phyloP scores from a whole-genome alignment of 2,888 invertebrate species.

The Chesias legatella region DNA sequence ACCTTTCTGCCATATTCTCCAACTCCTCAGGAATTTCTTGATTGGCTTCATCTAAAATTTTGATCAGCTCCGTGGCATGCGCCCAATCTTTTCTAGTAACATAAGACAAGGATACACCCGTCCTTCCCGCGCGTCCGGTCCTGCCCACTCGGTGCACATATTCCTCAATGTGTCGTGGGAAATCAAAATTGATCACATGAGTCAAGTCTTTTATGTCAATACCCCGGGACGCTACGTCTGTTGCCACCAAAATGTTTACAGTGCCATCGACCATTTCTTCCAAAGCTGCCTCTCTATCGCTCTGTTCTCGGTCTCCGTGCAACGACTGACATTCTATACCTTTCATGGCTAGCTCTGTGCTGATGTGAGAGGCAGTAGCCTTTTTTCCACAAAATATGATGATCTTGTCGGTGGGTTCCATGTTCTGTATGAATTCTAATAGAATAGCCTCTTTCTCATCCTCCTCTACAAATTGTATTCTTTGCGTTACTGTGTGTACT shows the following conservation, averaged over 20 bases:
- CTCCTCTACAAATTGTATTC: slow-evolving; percentile 86
- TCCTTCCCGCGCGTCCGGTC: slow-evolving; percentile 94
- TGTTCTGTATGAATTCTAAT: slow-evolving; percentile 84
- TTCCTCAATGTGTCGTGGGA: slow-evolving; percentile 96
- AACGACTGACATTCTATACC: slow-evolving; percentile 88
- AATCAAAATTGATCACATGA: slow-evolving; percentile 95
- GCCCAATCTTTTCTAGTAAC: slow-evolving; percentile 91
- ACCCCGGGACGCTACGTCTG: slow-evolving; percentile 97
- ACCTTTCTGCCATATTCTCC: slow-evolving; percentile 87
- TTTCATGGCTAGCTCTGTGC: slow-evolving; percentile 87
- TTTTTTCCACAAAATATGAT: slow-evolving; percentile 96
- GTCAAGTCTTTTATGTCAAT: slow-evolving; percentile 94
- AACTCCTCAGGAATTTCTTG: slow-evolving; percentile 91
- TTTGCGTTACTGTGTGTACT: slow-evolving; percentile 92
- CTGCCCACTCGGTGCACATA: slow-evolving; percentile 98
- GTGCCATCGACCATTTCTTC: slow-evolving; percentile 89
- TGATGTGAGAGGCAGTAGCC: slow-evolving; percentile 89
- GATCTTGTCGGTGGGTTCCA: slow-evolving; percentile 89
- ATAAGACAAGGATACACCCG: slow-evolving; percentile 90
- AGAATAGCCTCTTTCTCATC: slow-evolving; percentile 84
- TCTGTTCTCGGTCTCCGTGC: slow-evolving; percentile 93
- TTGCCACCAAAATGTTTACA: slow-evolving; percentile 92
- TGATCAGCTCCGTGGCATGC: slow-evolving; percentile 89
- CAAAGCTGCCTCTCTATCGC: slow-evolving; percentile 89
- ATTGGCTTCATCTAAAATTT: slow-evolving; percentile 91